phyloP scores from a whole-genome alignment of 2,888 invertebrate species.

The Quadroppia sp. region DNA sequence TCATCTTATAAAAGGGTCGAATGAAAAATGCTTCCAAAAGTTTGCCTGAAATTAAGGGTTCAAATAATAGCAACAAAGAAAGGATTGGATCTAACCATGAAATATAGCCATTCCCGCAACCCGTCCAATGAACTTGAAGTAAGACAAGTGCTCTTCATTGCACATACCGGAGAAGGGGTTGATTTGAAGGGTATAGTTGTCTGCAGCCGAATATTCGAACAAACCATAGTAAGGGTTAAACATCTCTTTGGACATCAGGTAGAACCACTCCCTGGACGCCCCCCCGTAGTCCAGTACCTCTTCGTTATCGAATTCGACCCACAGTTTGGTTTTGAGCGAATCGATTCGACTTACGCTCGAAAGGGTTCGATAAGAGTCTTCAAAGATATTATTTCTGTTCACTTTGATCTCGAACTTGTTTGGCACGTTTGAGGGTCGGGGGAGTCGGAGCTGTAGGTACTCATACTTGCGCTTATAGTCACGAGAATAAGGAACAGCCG shows the following conservation, averaged over 20 bases:
- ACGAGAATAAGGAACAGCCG: slow-evolving; percentile 95
- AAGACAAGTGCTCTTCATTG: slow-evolving; percentile 95
- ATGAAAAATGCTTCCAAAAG: slow-evolving; percentile 97
- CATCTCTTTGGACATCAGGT: slow-evolving; percentile 97
- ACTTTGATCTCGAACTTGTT: slow-evolving; percentile 96
- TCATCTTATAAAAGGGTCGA: slow-evolving; percentile 99
- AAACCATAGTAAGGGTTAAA: slow-evolving; percentile 99
- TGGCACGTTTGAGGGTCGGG: slow-evolving; percentile 94
- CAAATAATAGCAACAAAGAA: too few relatives aligned
- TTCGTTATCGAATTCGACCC: slow-evolving; percentile 98
- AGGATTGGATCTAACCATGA: slow-evolving; percentile 64
- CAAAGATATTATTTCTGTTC: slow-evolving; percentile 81
- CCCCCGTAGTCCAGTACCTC: slow-evolving; percentile 95
- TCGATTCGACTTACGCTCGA: slow-evolving; percentile 84
- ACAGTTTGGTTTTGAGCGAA: slow-evolving; percentile 90
- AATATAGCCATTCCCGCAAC: slow-evolving; percentile 99
- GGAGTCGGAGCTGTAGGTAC: slow-evolving; percentile 91
- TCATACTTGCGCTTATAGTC: slow-evolving; percentile 99
- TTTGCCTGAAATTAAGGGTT: slow-evolving; percentile 58
- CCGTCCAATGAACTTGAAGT: slow-evolving; percentile 97
- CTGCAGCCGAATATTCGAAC: slow-evolving; percentile 98
- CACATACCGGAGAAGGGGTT: slow-evolving; percentile 96
- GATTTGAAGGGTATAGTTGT: slow-evolving; percentile 97
- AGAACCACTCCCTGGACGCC: slow-evolving; percentile 96
- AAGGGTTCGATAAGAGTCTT: slow-evolving; percentile 94